A percentile compares a stretch with the other conserved stretches of the same genome.
Evolutionary conservation across 2,113 vertebrate species (phyloP).

Genomic region (Phaethon lepturus): DNA sequence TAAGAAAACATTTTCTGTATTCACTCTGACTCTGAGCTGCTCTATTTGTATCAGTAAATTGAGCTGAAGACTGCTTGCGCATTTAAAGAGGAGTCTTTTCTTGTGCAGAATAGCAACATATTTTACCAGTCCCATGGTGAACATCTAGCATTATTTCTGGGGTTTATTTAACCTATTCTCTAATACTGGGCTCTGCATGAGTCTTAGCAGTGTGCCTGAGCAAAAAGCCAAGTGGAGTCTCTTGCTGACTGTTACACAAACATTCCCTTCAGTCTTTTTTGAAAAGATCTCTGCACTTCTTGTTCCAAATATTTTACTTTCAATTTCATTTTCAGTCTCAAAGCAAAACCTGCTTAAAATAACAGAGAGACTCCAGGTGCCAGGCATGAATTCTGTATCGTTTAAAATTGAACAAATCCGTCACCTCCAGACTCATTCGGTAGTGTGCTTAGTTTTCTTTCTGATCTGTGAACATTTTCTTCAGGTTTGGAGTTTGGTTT

Average conservation of each 20-base stretch:
- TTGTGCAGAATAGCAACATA: background rate
- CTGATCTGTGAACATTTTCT: background rate
- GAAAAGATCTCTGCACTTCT: background rate
- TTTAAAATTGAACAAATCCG: background rate
- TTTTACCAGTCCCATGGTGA: background rate
- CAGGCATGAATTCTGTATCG: background rate
- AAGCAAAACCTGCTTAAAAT: background rate
- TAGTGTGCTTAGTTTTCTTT: background rate
- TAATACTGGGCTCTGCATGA: background rate
- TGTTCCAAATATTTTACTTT: background rate
- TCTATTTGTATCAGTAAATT: constrained; percentile 42
- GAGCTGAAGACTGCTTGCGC: background rate
- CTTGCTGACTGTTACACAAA: background rate
- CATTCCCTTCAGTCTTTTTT: background rate
- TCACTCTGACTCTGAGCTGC: constrained; percentile 44
- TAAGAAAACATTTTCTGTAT: constrained; percentile 47
- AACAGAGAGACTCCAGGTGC: background rate
- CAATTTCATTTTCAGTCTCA: background rate
- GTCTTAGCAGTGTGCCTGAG: background rate
- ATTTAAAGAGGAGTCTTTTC: constrained; percentile 30
- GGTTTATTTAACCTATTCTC: constrained; percentile 6
- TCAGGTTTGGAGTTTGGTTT: background rate
- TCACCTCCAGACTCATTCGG: background rate
- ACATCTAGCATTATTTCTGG: background rate
- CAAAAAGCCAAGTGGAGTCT: background rate